A percentile compares a stretch with the other conserved stretches of the same genome.
phyloP scores from a whole-genome alignment of 2,888 invertebrate genomes.

The Pegoplata infirma region DNA sequence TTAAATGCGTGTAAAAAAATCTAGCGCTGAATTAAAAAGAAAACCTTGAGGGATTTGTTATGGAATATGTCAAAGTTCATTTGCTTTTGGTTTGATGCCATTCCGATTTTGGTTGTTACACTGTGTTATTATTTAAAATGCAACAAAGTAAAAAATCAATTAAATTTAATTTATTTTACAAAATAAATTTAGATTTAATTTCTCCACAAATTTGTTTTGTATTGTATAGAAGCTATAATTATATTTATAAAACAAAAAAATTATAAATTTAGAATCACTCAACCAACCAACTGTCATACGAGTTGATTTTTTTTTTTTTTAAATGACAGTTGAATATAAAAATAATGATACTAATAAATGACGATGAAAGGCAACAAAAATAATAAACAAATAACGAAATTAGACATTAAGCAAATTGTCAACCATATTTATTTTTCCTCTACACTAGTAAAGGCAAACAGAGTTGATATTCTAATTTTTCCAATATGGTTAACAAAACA shows the following conservation, averaged over 20 bases:
- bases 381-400: background rate
- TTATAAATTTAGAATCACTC: background rate
- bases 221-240: slow-evolving; percentile 11
- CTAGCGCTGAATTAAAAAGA: too few relatives aligned
- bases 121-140: too few relatives aligned
- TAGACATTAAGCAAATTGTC: slow-evolving; percentile 37
- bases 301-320: slow-evolving; percentile 9
- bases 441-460: slow-evolving; percentile 11
- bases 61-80: too few relatives aligned
- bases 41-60: too few relatives aligned
- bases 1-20: too few relatives aligned
- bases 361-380: slow-evolving; percentile 4
- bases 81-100: too few relatives aligned
- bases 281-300: slow-evolving; percentile 14
- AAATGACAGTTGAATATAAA: slow-evolving; percentile 41
- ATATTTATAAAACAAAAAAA: background rate
- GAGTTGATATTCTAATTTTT: background rate
- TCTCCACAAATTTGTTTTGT: background rate
- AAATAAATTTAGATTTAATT: slow-evolving; percentile 16
- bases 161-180: slow-evolving; percentile 5
- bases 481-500: background rate
- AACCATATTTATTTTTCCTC: slow-evolving; percentile 41
- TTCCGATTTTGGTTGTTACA: too few relatives aligned
- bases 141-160: slow-evolving; percentile 9
- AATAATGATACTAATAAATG: slow-evolving; percentile 4